A percentile compares a stretch with the other conserved stretches of the same genome.
phyloP scores from a whole-genome alignment of 2,113 vertebrate species.

The Camelus dromedarius region DNA sequence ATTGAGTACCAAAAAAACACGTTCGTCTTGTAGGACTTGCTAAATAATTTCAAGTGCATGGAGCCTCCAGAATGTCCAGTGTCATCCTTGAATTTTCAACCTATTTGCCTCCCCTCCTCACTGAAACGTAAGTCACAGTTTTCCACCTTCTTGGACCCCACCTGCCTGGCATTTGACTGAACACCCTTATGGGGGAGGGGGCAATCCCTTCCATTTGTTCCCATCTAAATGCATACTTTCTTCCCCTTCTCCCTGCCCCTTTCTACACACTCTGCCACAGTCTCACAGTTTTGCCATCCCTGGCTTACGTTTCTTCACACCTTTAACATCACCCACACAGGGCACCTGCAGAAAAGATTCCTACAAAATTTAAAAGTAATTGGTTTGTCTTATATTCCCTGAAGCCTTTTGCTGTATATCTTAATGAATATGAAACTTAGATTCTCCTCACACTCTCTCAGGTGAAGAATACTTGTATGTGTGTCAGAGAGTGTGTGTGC shows the following conservation, averaged over 20 bases:
- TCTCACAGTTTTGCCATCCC: not conserved
- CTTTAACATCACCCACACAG: not conserved
- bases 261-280: not conserved
- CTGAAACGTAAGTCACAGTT: not conserved
- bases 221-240: not conserved
- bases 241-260: not conserved
- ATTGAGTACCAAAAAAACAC: not conserved
- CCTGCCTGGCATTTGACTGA: not conserved
- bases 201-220: accelerated
- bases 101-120: accelerated
- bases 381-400: not conserved
- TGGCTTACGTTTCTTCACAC: not conserved
- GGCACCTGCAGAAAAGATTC: not conserved
- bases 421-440: not conserved
- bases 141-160: accelerated
- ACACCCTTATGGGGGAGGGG: too few relatives aligned
- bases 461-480: not conserved
- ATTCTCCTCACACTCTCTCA: not conserved
- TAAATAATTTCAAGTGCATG: not conserved
- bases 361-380: not conserved
- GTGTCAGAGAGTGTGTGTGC: not conserved
- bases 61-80: not conserved
- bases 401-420: not conserved
- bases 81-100: not conserved
- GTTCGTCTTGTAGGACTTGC: not conserved